Evolutionary conservation across 2,888 invertebrate species (phyloP), one percentile per base, ranked within the genome.

Genomic region (Ecliptopera silaceata): DNA sequence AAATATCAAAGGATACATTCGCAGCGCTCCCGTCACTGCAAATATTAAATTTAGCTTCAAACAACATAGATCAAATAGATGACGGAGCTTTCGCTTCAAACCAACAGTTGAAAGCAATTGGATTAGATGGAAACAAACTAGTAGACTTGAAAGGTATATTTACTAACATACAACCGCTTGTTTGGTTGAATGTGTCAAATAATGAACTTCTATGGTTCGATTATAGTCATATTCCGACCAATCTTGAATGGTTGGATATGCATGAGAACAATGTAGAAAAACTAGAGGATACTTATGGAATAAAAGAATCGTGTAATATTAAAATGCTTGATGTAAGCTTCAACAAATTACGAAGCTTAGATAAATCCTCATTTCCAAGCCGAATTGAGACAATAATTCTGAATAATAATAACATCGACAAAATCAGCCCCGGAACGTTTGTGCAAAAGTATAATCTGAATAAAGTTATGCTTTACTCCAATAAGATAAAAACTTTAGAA

Each of bases 151-250:
- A 95, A 81, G 95, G 95, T 51, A 94, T 95, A 77, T 96, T 96
- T 85, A 94, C 94, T 63, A 94, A 93, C 71, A 92, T 95, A 59
- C 94, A 94, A 69, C 94, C 94, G 64, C 93, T 96, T 57, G 94
- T 95, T 68, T 96, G 95, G 95, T 86, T 97, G 68, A 96, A 96
- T 84, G 95, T 96, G 56, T 96, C 96, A 46, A 94, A 95, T 82
- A 96, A 96, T 84, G 94, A 94, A 77, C 87, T 96, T 66, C 90
- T 94, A 60, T 94, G 95, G 94, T 96, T 96, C 83, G 96, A 96
- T 86, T 96, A 95, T 73, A 95, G 95, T 68, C 93, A 96, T 73
- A 92, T 96, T 71, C 96, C 96, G 11, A 80, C 92, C 1, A 95
- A 94, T 72, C 91, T 96, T 41, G 95, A 95, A 79, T 95, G 95